phyloP scores from a whole-genome alignment of 1,140 invertebrate species.

The Caerostris darwini region DNA sequence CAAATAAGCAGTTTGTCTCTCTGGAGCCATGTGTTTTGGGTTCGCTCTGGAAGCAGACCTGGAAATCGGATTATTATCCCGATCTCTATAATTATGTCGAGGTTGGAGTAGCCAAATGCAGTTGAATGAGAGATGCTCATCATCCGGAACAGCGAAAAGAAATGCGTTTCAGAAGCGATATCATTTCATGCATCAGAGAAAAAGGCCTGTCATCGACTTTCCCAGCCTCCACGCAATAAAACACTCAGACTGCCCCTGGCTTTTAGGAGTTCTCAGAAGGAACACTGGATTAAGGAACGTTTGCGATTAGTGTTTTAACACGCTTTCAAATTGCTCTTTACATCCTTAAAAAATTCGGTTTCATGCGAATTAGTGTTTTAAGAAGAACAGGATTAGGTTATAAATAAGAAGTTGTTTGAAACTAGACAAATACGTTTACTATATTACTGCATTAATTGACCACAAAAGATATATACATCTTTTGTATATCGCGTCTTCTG shows the following conservation, averaged over 20 bases:
- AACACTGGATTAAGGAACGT: neutral
- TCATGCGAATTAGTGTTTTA: neutral
- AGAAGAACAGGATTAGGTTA: neutral
- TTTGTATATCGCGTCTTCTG: too few relatives aligned
- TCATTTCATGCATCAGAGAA: constrained; percentile 75
- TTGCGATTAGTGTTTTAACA: constrained; percentile 29
- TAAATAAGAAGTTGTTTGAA: too few relatives aligned
- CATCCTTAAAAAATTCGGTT: neutral
- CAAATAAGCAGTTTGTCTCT: constrained; percentile 55
- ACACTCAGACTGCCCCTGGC: neutral
- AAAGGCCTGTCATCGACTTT: constrained; percentile 48
- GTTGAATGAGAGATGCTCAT: constrained; percentile 72
- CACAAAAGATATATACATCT: too few relatives aligned
- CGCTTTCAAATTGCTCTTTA: neutral
- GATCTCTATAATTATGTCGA: constrained; percentile 75
- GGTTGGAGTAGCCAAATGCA: constrained; percentile 68
- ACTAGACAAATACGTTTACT: too few relatives aligned
- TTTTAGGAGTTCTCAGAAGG: neutral
- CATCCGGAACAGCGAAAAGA: constrained; percentile 66
- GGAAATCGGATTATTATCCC: constrained; percentile 76
- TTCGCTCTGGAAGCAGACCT: constrained; percentile 43
- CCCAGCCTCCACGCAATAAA: constrained; percentile 5
- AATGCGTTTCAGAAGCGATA: constrained; percentile 53
- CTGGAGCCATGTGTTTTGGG: constrained; percentile 15
- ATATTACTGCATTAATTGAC: too few relatives aligned